phyloP scores from a whole-genome alignment of 2,113 vertebrate genomes.

The Hiodon alosoides region DNA sequence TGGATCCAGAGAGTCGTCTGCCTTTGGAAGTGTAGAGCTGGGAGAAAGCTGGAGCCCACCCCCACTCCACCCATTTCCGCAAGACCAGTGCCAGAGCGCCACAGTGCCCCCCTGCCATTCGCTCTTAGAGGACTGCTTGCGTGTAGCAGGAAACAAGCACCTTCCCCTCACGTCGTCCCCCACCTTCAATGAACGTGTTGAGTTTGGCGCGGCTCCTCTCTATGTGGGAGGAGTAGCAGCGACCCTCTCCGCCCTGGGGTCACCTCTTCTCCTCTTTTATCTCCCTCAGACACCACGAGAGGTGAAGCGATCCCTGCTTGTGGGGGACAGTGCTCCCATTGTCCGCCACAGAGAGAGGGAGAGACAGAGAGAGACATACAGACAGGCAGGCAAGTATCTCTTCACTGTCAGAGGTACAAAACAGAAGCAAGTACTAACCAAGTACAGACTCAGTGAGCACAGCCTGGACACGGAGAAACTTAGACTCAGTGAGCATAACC shows the following conservation, averaged over 20 bases:
- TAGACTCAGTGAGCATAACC: no score
- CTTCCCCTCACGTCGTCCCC: background rate
- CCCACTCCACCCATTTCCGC: slow-evolving; percentile 1
- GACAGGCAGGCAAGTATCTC: background rate
- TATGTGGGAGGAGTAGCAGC: background rate
- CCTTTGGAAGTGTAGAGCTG: background rate
- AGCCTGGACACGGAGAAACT: no score
- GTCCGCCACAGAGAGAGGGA: background rate
- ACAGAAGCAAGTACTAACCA: no score
- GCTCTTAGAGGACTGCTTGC: slow-evolving; percentile 4
- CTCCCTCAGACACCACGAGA: background rate
- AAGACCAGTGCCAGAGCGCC: background rate
- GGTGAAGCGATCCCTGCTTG: background rate
- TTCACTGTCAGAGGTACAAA: background rate
- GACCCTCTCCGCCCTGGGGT: background rate
- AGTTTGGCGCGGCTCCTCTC: background rate
- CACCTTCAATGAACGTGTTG: slow-evolving; percentile 6
- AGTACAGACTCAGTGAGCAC: no score
- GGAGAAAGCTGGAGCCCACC: background rate
- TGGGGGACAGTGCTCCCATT: background rate
- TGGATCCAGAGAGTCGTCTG: background rate
- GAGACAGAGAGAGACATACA: background rate
- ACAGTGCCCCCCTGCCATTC: slow-evolving; percentile 3
- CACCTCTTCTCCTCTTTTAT: background rate
- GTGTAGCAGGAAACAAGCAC: slow-evolving; percentile 30